Percentiles rank a stretch among this genome's conserved stretches.
Conservation (phyloP, 2,113 vertebrate species). For the Dasypus novemcinctus region DNA sequence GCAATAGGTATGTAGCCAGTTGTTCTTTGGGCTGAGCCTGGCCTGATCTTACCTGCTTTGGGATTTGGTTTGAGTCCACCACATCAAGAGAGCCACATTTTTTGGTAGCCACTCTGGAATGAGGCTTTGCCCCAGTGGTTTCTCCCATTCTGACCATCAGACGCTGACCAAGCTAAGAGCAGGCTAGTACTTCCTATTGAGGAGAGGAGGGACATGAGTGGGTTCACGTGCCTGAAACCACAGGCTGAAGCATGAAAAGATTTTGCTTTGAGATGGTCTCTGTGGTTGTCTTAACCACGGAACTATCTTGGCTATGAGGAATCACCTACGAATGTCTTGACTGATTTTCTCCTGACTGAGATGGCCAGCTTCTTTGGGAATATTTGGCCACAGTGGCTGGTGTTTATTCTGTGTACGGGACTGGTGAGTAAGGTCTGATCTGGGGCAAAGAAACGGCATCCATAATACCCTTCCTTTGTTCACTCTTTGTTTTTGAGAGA, state of each 20-base stretch:
- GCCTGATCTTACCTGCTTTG: background rate
- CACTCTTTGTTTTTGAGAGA: background rate
- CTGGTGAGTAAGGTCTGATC: background rate
- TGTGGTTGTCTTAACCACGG: too few species aligned
- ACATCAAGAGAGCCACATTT: background rate
- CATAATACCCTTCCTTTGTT: background rate
- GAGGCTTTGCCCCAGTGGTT: background rate
- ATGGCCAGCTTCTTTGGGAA: background rate
- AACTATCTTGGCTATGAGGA: background rate
- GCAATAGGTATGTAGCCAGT: accelerated
- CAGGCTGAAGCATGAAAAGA: too few species aligned
- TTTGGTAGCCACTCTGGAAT: background rate
- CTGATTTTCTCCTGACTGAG: background rate
- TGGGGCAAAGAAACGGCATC: background rate
- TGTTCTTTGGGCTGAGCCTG: background rate
- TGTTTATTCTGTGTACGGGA: background rate
- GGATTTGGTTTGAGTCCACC: background rate
- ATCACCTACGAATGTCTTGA: too few species aligned
- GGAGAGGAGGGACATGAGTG: background rate
- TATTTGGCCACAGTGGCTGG: background rate
- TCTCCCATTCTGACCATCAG: background rate
- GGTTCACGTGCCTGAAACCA: background rate
- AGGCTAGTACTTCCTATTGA: background rate
- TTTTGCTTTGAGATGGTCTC: too few species aligned
- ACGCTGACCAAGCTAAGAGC: background rate